Evolutionary conservation across 2,888 invertebrate genomes (phyloP).

Genomic region (Drosophila mimica): DNA sequence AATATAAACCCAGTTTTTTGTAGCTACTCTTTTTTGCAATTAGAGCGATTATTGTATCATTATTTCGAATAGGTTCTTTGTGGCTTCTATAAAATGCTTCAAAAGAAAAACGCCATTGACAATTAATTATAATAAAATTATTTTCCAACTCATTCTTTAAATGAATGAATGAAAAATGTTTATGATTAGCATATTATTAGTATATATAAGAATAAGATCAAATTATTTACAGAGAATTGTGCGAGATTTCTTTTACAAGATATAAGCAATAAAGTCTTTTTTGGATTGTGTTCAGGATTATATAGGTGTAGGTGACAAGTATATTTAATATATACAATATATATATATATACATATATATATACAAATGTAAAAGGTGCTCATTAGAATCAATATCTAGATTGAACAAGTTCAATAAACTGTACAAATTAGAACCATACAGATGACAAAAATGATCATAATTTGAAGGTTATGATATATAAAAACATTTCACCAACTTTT

Average conservation of each 20-base stretch:
- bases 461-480: background rate
- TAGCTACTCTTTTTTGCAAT: slow-evolving; percentile 2
- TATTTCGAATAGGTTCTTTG: slow-evolving; percentile 10
- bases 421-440: background rate
- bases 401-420: background rate
- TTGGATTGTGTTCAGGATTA: background rate
- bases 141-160: background rate
- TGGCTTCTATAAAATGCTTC: background rate
- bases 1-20: slow-evolving; percentile 11
- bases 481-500: background rate
- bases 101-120: background rate
- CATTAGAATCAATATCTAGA: background rate
- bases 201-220: background rate
- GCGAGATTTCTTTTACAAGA: background rate
- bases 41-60: slow-evolving; percentile 19
- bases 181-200: background rate
- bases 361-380: too few relatives aligned
- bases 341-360: background rate
- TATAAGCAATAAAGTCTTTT: background rate
- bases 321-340: background rate
- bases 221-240: background rate
- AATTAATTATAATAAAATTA: background rate
- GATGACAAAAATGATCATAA: background rate
- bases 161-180: background rate
- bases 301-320: background rate